phyloP scores from a whole-genome alignment of 2,888 invertebrate species.

The Luffia ferchaultella region DNA sequence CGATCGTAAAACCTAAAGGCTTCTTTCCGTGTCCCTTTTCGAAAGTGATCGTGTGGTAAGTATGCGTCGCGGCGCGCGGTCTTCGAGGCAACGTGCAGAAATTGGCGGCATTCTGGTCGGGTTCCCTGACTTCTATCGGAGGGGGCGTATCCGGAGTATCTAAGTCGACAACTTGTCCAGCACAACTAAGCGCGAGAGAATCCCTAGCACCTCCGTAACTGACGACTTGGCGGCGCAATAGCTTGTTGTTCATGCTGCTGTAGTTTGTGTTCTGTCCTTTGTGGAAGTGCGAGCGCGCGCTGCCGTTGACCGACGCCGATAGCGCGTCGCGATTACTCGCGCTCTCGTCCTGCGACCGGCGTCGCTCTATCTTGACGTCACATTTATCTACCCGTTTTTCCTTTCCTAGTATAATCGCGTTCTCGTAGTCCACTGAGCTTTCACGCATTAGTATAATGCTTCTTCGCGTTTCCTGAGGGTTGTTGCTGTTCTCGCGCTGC shows the following conservation, averaged over 20 bases:
- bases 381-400: slow-evolving; percentile 47
- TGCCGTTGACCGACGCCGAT: slow-evolving; percentile 44
- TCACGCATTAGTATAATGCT: slow-evolving; percentile 60
- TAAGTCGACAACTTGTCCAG: slow-evolving; percentile 42
- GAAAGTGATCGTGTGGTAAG: slow-evolving; percentile 76
- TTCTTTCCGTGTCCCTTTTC: slow-evolving; percentile 86
- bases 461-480: slow-evolving; percentile 26
- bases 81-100: slow-evolving; percentile 78
- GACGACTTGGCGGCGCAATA: slow-evolving; percentile 63
- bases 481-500: slow-evolving; percentile 38
- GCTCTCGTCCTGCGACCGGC: slow-evolving; percentile 60
- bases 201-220: slow-evolving; percentile 61
- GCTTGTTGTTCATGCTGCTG: slow-evolving; percentile 69
- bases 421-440: slow-evolving; percentile 77
- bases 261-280: slow-evolving; percentile 68
- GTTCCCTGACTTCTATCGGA: slow-evolving; percentile 33
- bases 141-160: slow-evolving; percentile 40
- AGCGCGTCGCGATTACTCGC: slow-evolving; percentile 56
- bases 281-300: slow-evolving; percentile 66
- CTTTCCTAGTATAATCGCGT: slow-evolving; percentile 62
- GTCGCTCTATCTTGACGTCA: slow-evolving; percentile 76
- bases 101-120: slow-evolving; percentile 60
- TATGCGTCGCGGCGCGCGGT: slow-evolving; percentile 73
- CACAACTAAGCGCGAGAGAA: slow-evolving; percentile 46
- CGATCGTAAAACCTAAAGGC: slow-evolving; percentile 89